Evolutionary conservation across 2,888 invertebrate genomes (phyloP), one percentile per base, ranked within the genome.

Genomic region (Scaptomyza caliginosa): DNA sequence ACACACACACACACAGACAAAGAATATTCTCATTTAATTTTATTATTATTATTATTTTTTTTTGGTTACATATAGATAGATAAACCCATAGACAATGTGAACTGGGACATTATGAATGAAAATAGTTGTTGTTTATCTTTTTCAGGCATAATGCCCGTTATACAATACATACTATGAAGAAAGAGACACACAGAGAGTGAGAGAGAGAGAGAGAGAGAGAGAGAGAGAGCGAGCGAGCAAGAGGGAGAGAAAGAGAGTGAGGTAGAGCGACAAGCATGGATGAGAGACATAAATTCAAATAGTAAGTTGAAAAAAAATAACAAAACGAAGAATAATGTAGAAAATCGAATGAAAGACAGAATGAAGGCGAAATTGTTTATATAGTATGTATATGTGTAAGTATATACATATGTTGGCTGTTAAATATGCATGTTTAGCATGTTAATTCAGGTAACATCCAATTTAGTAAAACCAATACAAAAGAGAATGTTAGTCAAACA

Each of bases 241-340:
- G n/a, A n/a, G n/a, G n/a, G n/a, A n/a, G n/a, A n/a, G n/a, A n/a
- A n/a, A n/a, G n/a, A n/a, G n/a, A n/a, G n/a, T n/a, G n/a, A n/a
- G 36, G 40, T 42, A 55, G 43, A 70, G 51, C 62, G 39, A 58
- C 45, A 69, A 64, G 58, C 57, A 46, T 43, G 65, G 52, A 69
- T 60, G 67, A 54, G 60, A 50, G 54, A 69, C 52, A 45, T 39
- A 67, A 65, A 54, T 50, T 62, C 68, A 62, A 52, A 67, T 46
- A 26, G 38, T 55, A 48, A 69, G 42, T 55, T n/a, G n/a, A n/a
- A 48, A 26, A 30, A 51, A 43, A 69, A 39, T 52, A 45, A 52
- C 43, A 49, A 42, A 68, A n/a, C n/a, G n/a, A n/a, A n/a, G n/a
- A 51, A 68, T 50, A 66, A 39, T 58, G 42, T 59, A 39, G 66